Conservation (phyloP, 2,888 invertebrate species). For the Plagodis pulveraria region DNA sequence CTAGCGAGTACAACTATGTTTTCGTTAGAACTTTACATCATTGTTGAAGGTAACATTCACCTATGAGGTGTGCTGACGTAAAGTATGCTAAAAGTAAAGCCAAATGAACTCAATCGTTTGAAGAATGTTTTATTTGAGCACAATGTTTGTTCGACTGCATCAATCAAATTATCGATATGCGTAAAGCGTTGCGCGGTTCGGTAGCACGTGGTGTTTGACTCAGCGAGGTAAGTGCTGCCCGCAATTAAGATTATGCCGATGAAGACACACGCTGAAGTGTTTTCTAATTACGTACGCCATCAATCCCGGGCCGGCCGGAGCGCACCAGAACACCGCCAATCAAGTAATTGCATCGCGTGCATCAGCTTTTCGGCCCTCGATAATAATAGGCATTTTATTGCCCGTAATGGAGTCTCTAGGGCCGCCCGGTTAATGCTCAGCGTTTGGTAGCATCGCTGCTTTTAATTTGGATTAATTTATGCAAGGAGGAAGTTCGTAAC, state of each 20-base stretch:
- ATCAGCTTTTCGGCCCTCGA: slow-evolving; percentile 84
- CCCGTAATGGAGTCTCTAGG: slow-evolving; percentile 84
- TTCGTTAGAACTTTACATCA: too few relatives aligned
- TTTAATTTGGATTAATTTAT: slow-evolving; percentile 81
- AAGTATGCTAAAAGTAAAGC: neutral
- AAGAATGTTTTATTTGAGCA: slow-evolving; percentile 19
- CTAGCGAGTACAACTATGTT: too few relatives aligned
- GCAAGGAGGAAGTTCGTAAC: slow-evolving; percentile 65
- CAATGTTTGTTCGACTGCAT: slow-evolving; percentile 45
- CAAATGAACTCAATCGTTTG: slow-evolving; percentile 8
- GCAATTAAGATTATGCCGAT: slow-evolving; percentile 81
- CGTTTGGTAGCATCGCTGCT: slow-evolving; percentile 71
- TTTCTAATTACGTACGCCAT: slow-evolving; percentile 84
- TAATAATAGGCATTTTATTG: slow-evolving; percentile 85
- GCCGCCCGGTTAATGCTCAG: slow-evolving; percentile 72
- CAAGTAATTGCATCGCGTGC: slow-evolving; percentile 85
- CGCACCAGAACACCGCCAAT: slow-evolving; percentile 81
- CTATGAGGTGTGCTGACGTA: too few relatives aligned
- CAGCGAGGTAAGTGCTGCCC: slow-evolving; percentile 79
- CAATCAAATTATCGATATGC: slow-evolving; percentile 51
- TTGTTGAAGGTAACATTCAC: too few relatives aligned
- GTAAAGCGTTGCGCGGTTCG: slow-evolving; percentile 42
- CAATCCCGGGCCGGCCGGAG: slow-evolving; percentile 76
- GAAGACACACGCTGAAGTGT: slow-evolving; percentile 84
- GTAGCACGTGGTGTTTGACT: slow-evolving; percentile 76